phyloP scores from a whole-genome alignment of 2,797 vertebrate genomes.

The Spea hammondii region DNA sequence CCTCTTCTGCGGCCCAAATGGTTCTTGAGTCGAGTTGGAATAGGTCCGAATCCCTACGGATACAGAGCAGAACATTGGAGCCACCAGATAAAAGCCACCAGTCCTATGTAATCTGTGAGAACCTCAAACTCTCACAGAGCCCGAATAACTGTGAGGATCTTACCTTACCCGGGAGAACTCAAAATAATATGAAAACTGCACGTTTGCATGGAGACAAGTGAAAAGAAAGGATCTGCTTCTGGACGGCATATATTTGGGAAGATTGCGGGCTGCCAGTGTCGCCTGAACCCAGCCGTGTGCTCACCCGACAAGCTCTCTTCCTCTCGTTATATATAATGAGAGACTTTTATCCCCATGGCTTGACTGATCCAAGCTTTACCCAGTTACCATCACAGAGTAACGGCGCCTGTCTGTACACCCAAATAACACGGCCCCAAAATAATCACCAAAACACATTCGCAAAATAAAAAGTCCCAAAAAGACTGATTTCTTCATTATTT shows the following conservation, averaged over 20 bases:
- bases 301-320: too few relatives aligned
- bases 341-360: too few relatives aligned
- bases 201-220: not conserved
- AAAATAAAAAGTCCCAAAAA: too few relatives aligned
- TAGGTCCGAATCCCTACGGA: conserved; percentile 85
- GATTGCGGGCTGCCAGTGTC: not conserved
- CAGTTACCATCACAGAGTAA: too few relatives aligned
- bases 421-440: too few relatives aligned
- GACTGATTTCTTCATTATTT: too few relatives aligned
- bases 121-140: conserved; percentile 18
- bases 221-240: not conserved
- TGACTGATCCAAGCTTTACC: too few relatives aligned
- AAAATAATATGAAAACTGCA: not conserved
- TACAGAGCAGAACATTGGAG: not conserved
- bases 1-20: conserved; percentile 95
- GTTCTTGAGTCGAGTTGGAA: conserved; percentile 90
- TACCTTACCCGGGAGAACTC: not conserved
- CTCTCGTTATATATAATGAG: too few relatives aligned
- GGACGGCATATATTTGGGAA: conserved; percentile 1
- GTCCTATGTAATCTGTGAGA: not conserved
- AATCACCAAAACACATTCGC: too few relatives aligned
- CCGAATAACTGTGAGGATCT: conserved; percentile 6
- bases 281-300: not conserved
- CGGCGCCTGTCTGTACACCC: too few relatives aligned
- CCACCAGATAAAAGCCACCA: too few relatives aligned